Conservation (phyloP, 2,888 invertebrate genomes). For the Cloeon dipterum region DNA sequence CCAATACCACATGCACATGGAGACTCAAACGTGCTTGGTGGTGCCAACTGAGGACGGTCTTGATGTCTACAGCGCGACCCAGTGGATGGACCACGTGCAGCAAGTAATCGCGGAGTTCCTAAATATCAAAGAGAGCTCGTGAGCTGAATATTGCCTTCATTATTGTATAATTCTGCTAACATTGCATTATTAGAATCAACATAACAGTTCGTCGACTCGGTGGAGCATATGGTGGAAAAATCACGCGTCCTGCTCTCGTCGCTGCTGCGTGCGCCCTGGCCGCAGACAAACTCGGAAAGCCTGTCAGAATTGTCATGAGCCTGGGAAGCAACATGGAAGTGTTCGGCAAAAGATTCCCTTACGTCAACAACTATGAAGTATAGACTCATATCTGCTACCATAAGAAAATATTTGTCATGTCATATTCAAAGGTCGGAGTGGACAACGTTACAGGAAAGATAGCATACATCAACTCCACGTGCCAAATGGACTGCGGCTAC, state of each 20-base stretch:
- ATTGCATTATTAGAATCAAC: conserved; percentile 38
- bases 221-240: conserved; percentile 62
- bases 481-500: no score
- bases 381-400: no score
- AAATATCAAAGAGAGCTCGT: no score
- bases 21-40: conserved; percentile 38
- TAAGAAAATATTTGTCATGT: no score
- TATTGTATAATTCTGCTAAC: no score
- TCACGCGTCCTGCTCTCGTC: conserved; percentile 30
- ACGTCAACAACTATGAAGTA: conserved; percentile 39
- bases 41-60: conserved; percentile 47
- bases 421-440: no score
- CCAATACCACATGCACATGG: conserved; percentile 27
- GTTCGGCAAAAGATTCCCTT: conserved; percentile 39
- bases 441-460: no score
- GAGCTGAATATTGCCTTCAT: no score
- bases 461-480: no score
- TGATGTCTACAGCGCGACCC: conserved; percentile 37
- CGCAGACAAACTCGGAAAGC: conserved; percentile 33
- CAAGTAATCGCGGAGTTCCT: no score
- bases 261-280: conserved; percentile 47
- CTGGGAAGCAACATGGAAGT: conserved; percentile 48
- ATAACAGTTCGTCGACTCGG: conserved; percentile 49
- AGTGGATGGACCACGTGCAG: conserved; percentile 37
- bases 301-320: conserved; percentile 45